These are phyloP conservation scores for Epizoanthus scotinus DNA, from an alignment of 92 coral and sea anemone genomes.

Conservation along the genomic window DNA sequence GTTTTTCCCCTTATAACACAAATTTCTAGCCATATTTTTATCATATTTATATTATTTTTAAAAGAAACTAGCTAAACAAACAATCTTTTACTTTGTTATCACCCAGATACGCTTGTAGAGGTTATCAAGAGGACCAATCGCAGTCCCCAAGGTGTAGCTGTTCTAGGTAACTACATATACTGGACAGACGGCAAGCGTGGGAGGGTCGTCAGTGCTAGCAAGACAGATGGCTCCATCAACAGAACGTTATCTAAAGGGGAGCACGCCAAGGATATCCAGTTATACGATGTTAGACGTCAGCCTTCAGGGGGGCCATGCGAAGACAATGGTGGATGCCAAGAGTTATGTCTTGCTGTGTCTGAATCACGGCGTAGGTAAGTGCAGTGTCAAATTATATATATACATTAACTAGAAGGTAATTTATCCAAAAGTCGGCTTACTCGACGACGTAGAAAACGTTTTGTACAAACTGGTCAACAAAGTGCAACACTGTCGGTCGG, in stretches of 20 bases:
- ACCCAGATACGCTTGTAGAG: conserved; percentile 10
- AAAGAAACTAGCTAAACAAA: neutral
- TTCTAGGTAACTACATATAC: conserved; percentile 8
- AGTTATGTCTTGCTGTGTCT: conserved; percentile 80
- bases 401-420: too few relatives aligned
- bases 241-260: neutral
- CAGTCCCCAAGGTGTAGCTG: neutral
- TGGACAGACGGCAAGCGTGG: conserved; percentile 21
- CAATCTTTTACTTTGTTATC: neutral
- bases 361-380: conserved; percentile 62
- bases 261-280: conserved; percentile 61
- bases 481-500: too few relatives aligned
- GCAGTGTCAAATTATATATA: too few relatives aligned
- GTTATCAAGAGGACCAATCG: conserved; percentile 1
- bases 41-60: too few relatives aligned
- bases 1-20: too few relatives aligned
- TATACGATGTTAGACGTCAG: conserved; percentile 75
- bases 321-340: conserved; percentile 77
- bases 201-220: conserved; percentile 50
- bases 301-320: conserved; percentile 72
- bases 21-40: too few relatives aligned
- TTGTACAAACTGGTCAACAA: too few relatives aligned
- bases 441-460: too few relatives aligned
- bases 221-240: conserved; percentile 51
- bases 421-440: too few relatives aligned